A percentile compares a stretch with the other conserved stretches of the same genome.
These are phyloP conservation scores for Zaprionus gabonicus DNA, from an alignment of 1,140 invertebrate genomes.

Conservation along the genomic window DNA sequence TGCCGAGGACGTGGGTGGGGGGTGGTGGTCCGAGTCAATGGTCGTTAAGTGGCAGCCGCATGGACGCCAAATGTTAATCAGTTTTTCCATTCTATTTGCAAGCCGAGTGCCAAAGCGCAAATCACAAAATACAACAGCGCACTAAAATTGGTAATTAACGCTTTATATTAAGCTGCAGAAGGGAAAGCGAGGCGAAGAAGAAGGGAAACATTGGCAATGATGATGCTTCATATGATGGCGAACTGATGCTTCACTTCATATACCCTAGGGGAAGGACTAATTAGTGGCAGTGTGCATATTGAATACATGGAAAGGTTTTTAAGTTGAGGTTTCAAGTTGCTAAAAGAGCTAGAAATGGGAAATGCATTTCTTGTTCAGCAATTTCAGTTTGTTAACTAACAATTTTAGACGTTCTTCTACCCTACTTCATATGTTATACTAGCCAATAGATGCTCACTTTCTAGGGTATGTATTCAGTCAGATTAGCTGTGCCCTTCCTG, in stretches of 20 bases:
- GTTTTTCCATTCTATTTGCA: constrained; percentile 53
- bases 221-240: background rate
- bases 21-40: constrained; percentile 20
- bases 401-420: background rate
- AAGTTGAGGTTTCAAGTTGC: too few relatives aligned
- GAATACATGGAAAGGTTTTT: too few relatives aligned
- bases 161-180: constrained; percentile 19
- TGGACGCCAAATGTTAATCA: constrained; percentile 71
- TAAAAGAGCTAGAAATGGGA: background rate
- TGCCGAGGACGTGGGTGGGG: too few relatives aligned
- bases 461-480: background rate
- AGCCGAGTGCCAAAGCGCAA: constrained; percentile 51
- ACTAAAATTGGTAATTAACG: constrained; percentile 71
- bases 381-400: background rate
- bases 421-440: too few relatives aligned
- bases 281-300: background rate
- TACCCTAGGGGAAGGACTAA: background rate
- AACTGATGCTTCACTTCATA: background rate
- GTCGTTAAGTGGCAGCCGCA: constrained; percentile 54
- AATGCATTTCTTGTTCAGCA: background rate
- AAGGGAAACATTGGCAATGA: constrained; percentile 6
- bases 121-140: constrained; percentile 69
- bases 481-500: background rate
- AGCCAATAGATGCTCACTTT: background rate
- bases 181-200: background rate